Evolutionary conservation across 2,797 vertebrate species (phyloP), one percentile per base, ranked within the genome.

Genomic region (Schizopygopsis pylzovi): DNA sequence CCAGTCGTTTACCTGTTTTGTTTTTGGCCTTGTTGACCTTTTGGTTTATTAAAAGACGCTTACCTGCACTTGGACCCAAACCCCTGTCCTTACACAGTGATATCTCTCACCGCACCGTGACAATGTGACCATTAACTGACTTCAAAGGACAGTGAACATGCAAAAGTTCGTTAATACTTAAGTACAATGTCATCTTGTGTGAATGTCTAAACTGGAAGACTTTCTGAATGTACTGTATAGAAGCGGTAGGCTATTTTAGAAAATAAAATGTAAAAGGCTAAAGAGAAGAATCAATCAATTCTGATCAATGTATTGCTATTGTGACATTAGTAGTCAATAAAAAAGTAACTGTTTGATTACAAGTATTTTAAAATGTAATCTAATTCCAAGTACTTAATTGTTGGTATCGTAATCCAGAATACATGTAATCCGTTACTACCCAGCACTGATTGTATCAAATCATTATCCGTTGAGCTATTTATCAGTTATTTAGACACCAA

Each of bases 391-490:
- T 63, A 63, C 12, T 63, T 65, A 15, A 67, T 25, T 61, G 25
- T 25, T 25, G 56, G n/a, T 12, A 12, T 15, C 13, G 1, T 65
- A 16, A 33, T 16, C 13, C 63, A 7, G 28, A 65, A 7, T 7
- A 16, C 63, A 65, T 13, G 11, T 63, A 63, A 63, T 28, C 12
- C 6, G 61, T 15, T 15, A 28, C 25, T 65, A 67, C 63, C 63
- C 63, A 67, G 63, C 63, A 67, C 63, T 67, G 63, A 33, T 67
- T 8, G 63, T 1, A 16, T 82, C 82, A 85, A 88, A 86, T 80
- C 49, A 63, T 76, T n/a, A 82, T 71, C 72, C 78, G 68, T 90
- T 82, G 47, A 86, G 85, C 75, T 82, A 79, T 78, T 79, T 63
- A 71, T 78, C 47, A 39, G 15, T 84, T 76, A 59, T 79, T 20